These are phyloP conservation scores for Ichneumoninae sp. DNA, from an alignment of 2,888 invertebrate species.

Conservation along the genomic window DNA sequence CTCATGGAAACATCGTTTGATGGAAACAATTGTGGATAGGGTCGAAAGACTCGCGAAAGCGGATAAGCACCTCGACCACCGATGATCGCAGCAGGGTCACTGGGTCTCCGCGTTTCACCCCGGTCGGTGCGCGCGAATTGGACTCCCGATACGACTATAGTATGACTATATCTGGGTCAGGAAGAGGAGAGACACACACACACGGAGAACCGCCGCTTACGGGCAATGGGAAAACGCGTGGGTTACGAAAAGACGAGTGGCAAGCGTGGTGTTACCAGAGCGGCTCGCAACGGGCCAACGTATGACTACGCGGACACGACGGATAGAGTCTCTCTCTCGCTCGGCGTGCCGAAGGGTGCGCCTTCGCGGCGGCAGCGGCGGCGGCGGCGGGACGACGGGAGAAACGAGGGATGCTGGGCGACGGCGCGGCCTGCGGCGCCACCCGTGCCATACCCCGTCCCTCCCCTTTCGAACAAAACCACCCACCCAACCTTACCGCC, in stretches of 20 bases:
- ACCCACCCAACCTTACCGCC: conserved; percentile 62
- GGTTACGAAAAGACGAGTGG: conserved; percentile 39
- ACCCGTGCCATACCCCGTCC: conserved; percentile 73
- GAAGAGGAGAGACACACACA: conserved; percentile 51
- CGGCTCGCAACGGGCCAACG: conserved; percentile 81
- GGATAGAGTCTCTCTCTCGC: conserved; percentile 64
- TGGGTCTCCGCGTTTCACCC: conserved; percentile 26
- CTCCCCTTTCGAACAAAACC: conserved; percentile 69
- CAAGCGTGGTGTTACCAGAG: conserved; percentile 66
- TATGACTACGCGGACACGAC: conserved; percentile 82
- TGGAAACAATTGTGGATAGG: neutral
- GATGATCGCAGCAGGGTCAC: conserved; percentile 43
- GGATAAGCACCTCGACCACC: conserved; percentile 11
- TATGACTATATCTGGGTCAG: conserved; percentile 62
- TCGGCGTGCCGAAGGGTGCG: conserved; percentile 81
- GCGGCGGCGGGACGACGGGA: conserved; percentile 81
- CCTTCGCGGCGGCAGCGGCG: conserved; percentile 77
- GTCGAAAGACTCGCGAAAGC: neutral
- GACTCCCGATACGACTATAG: conserved; percentile 34
- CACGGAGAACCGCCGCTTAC: conserved; percentile 10
- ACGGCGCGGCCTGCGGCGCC: conserved; percentile 84
- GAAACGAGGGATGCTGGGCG: conserved; percentile 82
- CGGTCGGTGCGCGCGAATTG: conserved; percentile 42
- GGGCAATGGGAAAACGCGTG: conserved; percentile 57
- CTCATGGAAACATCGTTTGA: neutral